These are phyloP conservation scores for Macquaria ambigua DNA, from an alignment of 2,113 vertebrate genomes.

Conservation along the genomic window DNA sequence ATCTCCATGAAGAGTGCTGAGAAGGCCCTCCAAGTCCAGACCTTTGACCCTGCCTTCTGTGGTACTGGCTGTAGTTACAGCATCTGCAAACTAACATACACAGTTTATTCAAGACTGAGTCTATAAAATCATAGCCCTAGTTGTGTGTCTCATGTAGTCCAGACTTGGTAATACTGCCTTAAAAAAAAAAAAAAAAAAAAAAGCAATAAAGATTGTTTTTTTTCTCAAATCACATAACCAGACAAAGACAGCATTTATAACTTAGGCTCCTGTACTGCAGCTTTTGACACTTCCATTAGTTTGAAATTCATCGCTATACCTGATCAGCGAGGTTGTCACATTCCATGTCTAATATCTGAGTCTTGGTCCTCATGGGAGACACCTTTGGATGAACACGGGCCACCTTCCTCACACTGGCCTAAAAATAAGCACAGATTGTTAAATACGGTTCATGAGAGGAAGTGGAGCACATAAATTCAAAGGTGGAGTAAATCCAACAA, in stretches of 20 bases:
- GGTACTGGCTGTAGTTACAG: slow-evolving; percentile 78
- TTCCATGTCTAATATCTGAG: slow-evolving; percentile 73
- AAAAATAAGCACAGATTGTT: neutral
- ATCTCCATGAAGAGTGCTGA: slow-evolving; percentile 80
- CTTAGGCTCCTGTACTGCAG: neutral
- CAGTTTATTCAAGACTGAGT: neutral
- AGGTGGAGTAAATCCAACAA: neutral
- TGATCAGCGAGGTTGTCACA: slow-evolving; percentile 80
- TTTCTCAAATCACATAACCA: neutral
- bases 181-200: too few relatives aligned
- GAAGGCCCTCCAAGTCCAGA: slow-evolving; percentile 81
- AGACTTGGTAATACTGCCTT: neutral
- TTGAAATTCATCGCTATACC: slow-evolving; percentile 50
- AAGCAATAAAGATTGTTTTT: neutral
- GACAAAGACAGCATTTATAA: neutral
- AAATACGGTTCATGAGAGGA: neutral
- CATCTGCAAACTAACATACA: slow-evolving; percentile 86
- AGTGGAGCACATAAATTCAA: neutral
- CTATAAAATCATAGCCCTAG: neutral
- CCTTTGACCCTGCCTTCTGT: slow-evolving; percentile 52
- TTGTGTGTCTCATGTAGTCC: neutral
- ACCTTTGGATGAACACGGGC: neutral
- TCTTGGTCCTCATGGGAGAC: slow-evolving; percentile 40
- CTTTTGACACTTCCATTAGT: neutral
- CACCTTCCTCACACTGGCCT: slow-evolving; percentile 47